Base-by-base conservation (phyloP, 92 coral and sea anemone genomes). In the Palythoa grandis region DNA sequence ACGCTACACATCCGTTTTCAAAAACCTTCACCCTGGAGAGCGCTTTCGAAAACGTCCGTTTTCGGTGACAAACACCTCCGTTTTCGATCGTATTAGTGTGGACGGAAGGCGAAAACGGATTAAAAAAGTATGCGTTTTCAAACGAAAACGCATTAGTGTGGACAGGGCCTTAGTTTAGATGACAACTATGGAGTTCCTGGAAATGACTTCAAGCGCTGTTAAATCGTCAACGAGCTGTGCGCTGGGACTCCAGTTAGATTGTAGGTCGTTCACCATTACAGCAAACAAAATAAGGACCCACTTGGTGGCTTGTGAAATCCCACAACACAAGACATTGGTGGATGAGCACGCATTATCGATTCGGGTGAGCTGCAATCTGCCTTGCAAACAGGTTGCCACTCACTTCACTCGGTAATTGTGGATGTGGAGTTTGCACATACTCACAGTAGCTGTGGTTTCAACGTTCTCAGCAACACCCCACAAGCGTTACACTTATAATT, bases 141-240 rank as follows among this genome's bases (percentile, higher is more conserved):
- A n/a, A n/a, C n/a, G n/a, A n/a, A n/a, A n/a, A n/a, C n/a, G n/a
- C n/a, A n/a, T n/a, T n/a, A n/a, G n/a, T n/a, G n/a, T n/a, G n/a
- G n/a, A n/a, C n/a, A n/a, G n/a, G n/a, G n/a, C n/a, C n/a, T 29
- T 29, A 29, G 35, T 29, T 29, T 29, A 29, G 1, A 29, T 29
- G 35, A 29, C 35, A 29, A n/a, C n/a, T n/a, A n/a, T n/a, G 24
- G 92, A 89, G 83, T 89, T 89, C 61, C 92, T 84, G n/a, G 89
- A 86, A 17, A 89, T 53, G 16, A 88, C 35, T 75, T 88, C 91
- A 1, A 89, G 43, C 37, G 75, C 85, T 39, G 91, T 84, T 29
- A 89, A 84, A 53, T 85, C 85, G 66, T 89, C 86, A 1, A 85
- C 89, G 71, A 74, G 85, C 53, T 89, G 76, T 6, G 72, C 88